A percentile compares a stretch with the other conserved stretches of the same genome.
Evolutionary conservation across 2,113 vertebrate species (phyloP).

Genomic region (Rhabdomys dilectus): DNA sequence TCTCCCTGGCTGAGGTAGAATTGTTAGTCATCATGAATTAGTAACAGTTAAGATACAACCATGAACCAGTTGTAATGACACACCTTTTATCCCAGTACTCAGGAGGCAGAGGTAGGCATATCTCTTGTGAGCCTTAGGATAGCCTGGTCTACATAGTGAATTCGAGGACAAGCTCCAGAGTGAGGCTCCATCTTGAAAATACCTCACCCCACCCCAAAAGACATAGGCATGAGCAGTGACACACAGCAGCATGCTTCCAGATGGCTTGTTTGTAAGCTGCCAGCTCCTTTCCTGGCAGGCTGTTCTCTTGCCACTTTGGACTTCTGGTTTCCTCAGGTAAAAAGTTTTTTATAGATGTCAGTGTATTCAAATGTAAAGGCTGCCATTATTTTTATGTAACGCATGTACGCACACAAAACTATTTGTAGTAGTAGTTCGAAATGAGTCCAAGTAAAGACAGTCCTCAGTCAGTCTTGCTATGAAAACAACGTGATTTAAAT

Average conservation of each 20-base stretch:
- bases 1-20: background rate
- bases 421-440: background rate
- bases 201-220: too few relatives aligned
- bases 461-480: background rate
- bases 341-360: background rate
- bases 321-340: background rate
- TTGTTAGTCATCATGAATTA: background rate
- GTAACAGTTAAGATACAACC: accelerated
- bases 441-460: background rate
- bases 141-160: background rate
- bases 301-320: background rate
- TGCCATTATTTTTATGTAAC: background rate
- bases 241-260: background rate
- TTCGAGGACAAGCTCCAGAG: background rate
- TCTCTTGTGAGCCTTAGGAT: background rate
- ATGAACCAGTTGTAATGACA: background rate
- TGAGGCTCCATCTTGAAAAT: background rate
- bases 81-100: background rate
- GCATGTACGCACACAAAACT: too few relatives aligned
- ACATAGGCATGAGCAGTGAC: accelerated
- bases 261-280: background rate
- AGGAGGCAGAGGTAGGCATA: background rate
- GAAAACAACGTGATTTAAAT: background rate
- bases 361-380: background rate
- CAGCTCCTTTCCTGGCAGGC: background rate